A percentile compares a stretch with the other conserved stretches of the same genome.
Conservation (phyloP, 2,888 invertebrate species). For the Macaria liturata region DNA sequence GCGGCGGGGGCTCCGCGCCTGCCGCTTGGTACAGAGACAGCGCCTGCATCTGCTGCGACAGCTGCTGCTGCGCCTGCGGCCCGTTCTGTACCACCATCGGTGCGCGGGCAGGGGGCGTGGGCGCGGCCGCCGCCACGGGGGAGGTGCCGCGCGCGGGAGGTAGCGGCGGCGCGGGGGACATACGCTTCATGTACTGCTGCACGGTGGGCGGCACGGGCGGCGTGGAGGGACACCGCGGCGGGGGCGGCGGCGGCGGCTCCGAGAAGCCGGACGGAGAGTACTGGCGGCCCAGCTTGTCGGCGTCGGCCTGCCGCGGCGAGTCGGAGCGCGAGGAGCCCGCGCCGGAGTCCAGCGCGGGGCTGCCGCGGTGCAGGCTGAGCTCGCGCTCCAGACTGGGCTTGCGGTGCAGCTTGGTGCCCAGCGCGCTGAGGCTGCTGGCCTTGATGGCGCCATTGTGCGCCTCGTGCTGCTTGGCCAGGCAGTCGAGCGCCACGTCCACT, state of each 20-base stretch:
- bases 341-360: conserved; percentile 94
- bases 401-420: conserved; percentile 89
- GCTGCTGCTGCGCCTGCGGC: conserved; percentile 92
- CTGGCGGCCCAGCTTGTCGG: conserved; percentile 85
- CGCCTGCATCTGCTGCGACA: conserved; percentile 94
- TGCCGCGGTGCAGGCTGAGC: conserved; percentile 89
- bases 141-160: conserved; percentile 88
- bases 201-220: conserved; percentile 86
- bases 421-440: conserved; percentile 78
- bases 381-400: conserved; percentile 95
- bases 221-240: conserved; percentile 88
- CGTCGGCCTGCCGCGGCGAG: conserved; percentile 87
- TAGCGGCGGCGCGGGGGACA: conserved; percentile 85
- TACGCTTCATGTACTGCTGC: conserved; percentile 83
- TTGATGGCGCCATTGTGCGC: conserved; percentile 80
- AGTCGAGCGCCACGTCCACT: conserved; percentile 87
- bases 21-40: conserved; percentile 89
- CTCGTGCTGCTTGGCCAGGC: conserved; percentile 85
- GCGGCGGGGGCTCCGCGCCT: conserved; percentile 87
- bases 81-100: conserved; percentile 93
- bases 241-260: conserved; percentile 89
- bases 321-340: conserved; percentile 95
- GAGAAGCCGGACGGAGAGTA: conserved; percentile 87
- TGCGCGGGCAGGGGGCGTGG: conserved; percentile 83
- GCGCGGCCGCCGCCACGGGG: conserved; percentile 86